Conservation (phyloP, 2,888 invertebrate genomes). For the Calameuta filiformis region DNA sequence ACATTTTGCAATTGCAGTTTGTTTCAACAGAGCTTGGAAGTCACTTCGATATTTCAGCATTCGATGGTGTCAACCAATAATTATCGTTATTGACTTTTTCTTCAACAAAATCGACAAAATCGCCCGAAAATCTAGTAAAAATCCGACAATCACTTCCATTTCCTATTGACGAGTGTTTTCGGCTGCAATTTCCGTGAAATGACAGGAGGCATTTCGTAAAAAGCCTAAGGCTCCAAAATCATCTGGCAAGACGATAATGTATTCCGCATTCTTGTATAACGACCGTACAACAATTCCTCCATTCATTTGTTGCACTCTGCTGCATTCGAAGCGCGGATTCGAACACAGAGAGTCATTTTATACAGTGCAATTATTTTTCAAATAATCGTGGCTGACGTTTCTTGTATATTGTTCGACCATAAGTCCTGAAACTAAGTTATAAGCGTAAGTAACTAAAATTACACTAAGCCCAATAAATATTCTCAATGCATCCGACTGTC, state of each 20-base stretch:
- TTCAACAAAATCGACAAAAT: background rate
- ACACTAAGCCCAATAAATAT: background rate
- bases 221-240: background rate
- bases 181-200: background rate
- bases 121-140: background rate
- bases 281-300: background rate
- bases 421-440: background rate
- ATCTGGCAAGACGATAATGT: background rate
- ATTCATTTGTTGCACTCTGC: background rate
- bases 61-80: background rate
- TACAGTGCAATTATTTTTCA: background rate
- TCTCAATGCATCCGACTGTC: background rate
- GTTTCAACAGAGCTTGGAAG: background rate
- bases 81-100: background rate
- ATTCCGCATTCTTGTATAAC: background rate
- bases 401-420: background rate
- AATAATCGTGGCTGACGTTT: background rate
- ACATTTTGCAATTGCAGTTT: background rate
- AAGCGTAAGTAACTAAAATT: background rate
- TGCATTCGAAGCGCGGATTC: background rate
- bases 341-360: background rate
- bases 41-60: background rate
- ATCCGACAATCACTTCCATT: background rate
- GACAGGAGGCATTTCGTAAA: background rate
- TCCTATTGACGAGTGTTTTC: background rate